phyloP scores from a whole-genome alignment of 2,888 invertebrate species.

The Octodonta nipae region DNA sequence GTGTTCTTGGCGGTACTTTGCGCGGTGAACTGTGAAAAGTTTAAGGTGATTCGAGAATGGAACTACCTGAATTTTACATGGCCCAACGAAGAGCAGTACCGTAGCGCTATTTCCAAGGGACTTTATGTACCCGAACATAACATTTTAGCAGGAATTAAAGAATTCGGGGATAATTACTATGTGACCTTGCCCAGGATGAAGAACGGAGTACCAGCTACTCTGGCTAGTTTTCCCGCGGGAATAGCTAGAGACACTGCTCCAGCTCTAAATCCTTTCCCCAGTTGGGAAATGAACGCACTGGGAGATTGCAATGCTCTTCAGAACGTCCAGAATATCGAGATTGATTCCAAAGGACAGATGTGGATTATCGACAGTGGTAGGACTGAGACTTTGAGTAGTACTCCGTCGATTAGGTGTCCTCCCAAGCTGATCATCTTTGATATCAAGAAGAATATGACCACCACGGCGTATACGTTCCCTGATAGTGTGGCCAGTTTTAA shows the following conservation, averaged over 20 bases:
- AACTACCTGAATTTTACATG: constrained; percentile 55
- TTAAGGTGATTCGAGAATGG: constrained; percentile 62
- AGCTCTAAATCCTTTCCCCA: constrained; percentile 53
- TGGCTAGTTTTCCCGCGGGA: constrained; percentile 44
- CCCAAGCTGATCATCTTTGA: constrained; percentile 57
- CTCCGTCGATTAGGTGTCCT: constrained; percentile 45
- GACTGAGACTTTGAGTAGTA: constrained; percentile 43
- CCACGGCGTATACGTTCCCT: constrained; percentile 46
- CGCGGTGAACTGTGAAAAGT: constrained; percentile 24
- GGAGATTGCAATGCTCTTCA: constrained; percentile 58
- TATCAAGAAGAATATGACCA: constrained; percentile 44
- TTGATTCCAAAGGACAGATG: constrained; percentile 53
- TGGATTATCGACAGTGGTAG: constrained; percentile 58
- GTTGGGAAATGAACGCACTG: constrained; percentile 52
- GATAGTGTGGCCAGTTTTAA: constrained; percentile 43
- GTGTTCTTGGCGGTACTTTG: constrained; percentile 8
- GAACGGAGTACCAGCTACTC: constrained; percentile 56
- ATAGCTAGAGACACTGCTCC: constrained; percentile 42
- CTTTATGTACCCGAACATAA: constrained; percentile 55
- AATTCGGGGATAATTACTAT: constrained; percentile 53
- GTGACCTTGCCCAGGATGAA: constrained; percentile 57
- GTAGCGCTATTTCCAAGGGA: constrained; percentile 41
- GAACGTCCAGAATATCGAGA: constrained; percentile 61
- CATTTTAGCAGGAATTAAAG: constrained; percentile 53
- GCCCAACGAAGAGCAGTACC: constrained; percentile 43